phyloP scores from a whole-genome alignment of 2,888 invertebrate species.

The Apamea sordens region DNA sequence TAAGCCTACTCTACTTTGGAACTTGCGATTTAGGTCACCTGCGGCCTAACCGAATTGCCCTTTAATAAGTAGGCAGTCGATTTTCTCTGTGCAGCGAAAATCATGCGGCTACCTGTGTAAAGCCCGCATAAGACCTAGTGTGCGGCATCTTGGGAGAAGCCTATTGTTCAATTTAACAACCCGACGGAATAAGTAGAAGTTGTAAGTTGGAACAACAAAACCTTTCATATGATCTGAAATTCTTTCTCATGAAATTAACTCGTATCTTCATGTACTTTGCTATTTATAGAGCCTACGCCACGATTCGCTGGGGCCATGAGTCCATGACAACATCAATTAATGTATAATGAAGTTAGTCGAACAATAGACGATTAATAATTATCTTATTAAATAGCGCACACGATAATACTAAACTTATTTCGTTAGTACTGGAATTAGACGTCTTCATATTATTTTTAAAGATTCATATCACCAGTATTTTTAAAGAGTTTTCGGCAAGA shows the following conservation, averaged over 20 bases:
- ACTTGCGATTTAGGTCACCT: no score
- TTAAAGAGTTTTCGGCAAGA: neutral
- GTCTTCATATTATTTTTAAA: neutral
- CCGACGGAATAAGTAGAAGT: neutral
- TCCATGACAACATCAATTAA: slow-evolving; percentile 50
- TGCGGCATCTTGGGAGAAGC: neutral
- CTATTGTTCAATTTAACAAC: neutral
- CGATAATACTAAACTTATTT: slow-evolving; percentile 17
- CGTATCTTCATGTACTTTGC: slow-evolving; percentile 6
- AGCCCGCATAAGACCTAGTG: neutral
- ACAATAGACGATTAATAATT: slow-evolving; percentile 54
- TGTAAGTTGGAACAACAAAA: neutral
- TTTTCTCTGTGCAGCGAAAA: no score
- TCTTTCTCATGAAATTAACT: neutral
- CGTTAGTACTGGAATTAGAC: neutral
- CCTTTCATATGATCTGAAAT: neutral
- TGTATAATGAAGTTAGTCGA: slow-evolving; percentile 41
- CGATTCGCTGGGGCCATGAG: slow-evolving; percentile 7
- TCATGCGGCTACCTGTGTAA: no score
- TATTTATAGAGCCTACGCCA: slow-evolving; percentile 45
- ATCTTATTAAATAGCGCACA: slow-evolving; percentile 35
- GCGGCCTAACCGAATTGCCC: no score
- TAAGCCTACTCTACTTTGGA: no score
- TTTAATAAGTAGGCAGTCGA: no score
- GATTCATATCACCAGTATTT: neutral